Conservation (phyloP, 53 echinoderm and acorn worm species). For the Echinarachnius parma region DNA sequence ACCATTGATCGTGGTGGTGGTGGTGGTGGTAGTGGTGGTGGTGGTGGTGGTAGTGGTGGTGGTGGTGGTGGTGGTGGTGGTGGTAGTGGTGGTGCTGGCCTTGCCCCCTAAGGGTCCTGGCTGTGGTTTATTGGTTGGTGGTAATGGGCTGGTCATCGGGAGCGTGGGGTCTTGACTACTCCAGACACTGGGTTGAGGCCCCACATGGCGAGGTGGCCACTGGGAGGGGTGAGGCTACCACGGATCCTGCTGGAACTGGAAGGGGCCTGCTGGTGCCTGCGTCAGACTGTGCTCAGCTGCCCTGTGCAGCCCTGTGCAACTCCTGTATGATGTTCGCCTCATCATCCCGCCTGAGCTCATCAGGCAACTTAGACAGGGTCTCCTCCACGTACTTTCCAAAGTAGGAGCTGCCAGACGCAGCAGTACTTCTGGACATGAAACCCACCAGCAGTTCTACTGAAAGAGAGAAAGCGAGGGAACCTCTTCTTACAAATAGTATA, state of each 20-base stretch:
- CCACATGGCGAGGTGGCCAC: constrained; percentile 21
- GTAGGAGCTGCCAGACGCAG: constrained; percentile 30
- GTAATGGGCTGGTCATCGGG: constrained; percentile 42
- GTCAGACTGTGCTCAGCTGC: constrained; percentile 14
- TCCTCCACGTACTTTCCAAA: constrained; percentile 38
- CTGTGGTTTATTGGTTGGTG: constrained; percentile 31
- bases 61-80: no score
- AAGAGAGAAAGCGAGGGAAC: constrained; percentile 28
- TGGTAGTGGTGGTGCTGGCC: constrained; percentile 35
- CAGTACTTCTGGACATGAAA: constrained; percentile 25
- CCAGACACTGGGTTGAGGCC: constrained; percentile 32
- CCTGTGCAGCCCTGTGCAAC: constrained; percentile 24
- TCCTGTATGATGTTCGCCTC: constrained; percentile 24
- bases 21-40: no score
- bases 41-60: no score
- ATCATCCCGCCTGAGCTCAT: constrained; percentile 16
- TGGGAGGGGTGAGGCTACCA: constrained; percentile 37
- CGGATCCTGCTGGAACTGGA: constrained; percentile 16
- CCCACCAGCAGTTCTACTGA: constrained; percentile 30
- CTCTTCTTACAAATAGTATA: constrained; percentile 16
- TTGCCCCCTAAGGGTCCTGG: constrained; percentile 16
- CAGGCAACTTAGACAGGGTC: constrained; percentile 26
- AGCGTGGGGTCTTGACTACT: constrained; percentile 24
- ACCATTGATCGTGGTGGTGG: no score
- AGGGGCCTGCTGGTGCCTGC: constrained; percentile 18